Percentiles rank a stretch among this genome's conserved stretches.
Evolutionary conservation across 2,888 invertebrate genomes (phyloP).

Genomic region (Gortyna flavago): DNA sequence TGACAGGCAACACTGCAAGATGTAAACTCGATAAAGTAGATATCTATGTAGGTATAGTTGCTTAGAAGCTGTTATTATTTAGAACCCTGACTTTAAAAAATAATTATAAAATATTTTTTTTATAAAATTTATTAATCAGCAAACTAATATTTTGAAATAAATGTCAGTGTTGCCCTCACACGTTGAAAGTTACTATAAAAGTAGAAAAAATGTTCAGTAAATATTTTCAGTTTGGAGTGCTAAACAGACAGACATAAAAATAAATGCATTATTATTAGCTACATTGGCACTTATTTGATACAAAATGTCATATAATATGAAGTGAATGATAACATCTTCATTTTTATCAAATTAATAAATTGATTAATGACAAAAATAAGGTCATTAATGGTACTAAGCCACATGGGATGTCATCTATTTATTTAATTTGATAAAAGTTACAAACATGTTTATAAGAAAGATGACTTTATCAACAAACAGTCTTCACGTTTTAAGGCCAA

Average conservation of each 20-base stretch:
- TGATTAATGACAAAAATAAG: slow-evolving; percentile 34
- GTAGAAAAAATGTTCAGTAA: slow-evolving; percentile 25
- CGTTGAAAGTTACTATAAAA: slow-evolving; percentile 6
- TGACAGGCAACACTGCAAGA: slow-evolving; percentile 34
- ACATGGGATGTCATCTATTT: slow-evolving; percentile 3
- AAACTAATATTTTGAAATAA: not conserved
- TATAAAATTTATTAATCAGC: not conserved
- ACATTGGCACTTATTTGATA: slow-evolving; percentile 68
- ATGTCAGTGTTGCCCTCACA: slow-evolving; percentile 23
- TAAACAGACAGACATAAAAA: slow-evolving; percentile 45
- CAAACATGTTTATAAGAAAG: slow-evolving; percentile 18
- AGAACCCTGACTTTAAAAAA: not conserved
- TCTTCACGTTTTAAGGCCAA: slow-evolving; percentile 73
- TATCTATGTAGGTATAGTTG: not conserved
- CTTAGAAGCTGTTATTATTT: not conserved
- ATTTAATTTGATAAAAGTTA: slow-evolving; percentile 35
- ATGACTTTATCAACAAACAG: slow-evolving; percentile 64
- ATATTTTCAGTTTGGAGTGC: slow-evolving; percentile 25
- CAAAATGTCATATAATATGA: slow-evolving; percentile 25
- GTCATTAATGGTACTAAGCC: not conserved
- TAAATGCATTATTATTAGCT: slow-evolving; percentile 73
- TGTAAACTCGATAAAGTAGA: not conserved
- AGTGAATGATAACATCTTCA: slow-evolving; percentile 24
- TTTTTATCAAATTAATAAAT: slow-evolving; percentile 39
- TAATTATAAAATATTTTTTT: not conserved